Evolutionary conservation across 2,797 vertebrate genomes (phyloP), one percentile per base, ranked within the genome.

Genomic region (Cossypha polioptera): DNA sequence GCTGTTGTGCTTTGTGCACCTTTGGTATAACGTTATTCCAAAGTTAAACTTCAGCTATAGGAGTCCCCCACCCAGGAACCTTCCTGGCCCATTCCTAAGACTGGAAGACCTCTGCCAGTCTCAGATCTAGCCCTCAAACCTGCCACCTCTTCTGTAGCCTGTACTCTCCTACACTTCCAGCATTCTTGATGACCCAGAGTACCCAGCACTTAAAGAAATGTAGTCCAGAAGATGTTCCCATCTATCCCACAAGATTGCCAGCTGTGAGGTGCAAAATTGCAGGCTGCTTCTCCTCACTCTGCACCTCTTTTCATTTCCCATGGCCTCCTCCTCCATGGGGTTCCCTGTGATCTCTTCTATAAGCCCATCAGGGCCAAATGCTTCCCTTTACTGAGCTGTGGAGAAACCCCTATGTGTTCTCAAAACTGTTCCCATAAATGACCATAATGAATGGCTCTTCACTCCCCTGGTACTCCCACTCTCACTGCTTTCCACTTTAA

Each of bases 251-350:
- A 78, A 22, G 54, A 9, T 26, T 73, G 40, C 24, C 1, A 4
- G 11, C 35, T 82, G 19, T 25, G 40, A 0, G 1, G 17, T 2
- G 0, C 61, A 35, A 72, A 35, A 26, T 51, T 36, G 29, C 16
- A 43, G 38, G 57, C 53, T 81, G 40, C 21, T 15, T 67, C 24
- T 53, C 62, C 22, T 87, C 36, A 18, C 14, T 78, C 48, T 1
- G 0, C 33, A n/a, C 19, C 31, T 75, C 35, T 69, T 83, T 83
- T 66, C 0, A 2, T 78, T 91, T 86, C 33, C 55, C 68, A 22
- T 48, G 42, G 55, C 73, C 17, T 79, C 59, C 59, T 84, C 20
- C 35, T 74, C 29, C 43, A 18, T 43, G 68, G 71, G 35, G 29
- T 58, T 91, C 57, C 9, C 57, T 62, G 35, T 84, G 31, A 80